A percentile compares a stretch with the other conserved stretches of the same genome.
phyloP scores from a whole-genome alignment of 2,797 vertebrate species.

The Psittacula derbiana region DNA sequence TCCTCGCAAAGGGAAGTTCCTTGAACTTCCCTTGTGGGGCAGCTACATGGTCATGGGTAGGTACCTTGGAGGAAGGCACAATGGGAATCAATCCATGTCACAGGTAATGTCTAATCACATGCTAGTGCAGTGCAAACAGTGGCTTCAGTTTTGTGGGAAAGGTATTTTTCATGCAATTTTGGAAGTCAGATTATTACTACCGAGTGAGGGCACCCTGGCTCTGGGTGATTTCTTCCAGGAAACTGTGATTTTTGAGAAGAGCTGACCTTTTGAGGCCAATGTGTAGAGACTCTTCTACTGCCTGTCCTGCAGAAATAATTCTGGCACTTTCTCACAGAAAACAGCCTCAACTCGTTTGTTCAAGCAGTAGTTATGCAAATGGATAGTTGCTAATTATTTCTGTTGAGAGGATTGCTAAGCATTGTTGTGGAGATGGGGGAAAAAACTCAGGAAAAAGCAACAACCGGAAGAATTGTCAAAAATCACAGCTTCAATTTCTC shows the following conservation, averaged over 20 bases:
- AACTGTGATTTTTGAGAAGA: neutral
- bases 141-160: neutral
- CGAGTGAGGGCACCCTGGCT: neutral
- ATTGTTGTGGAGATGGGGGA: neutral
- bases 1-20: rapidly evolving
- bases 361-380: neutral
- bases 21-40: neutral
- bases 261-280: rapidly evolving
- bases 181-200: rapidly evolving
- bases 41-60: neutral
- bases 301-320: neutral
- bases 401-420: neutral
- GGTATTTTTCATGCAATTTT: neutral
- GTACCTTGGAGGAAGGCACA: neutral
- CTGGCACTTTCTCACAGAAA: neutral
- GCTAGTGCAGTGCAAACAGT: neutral
- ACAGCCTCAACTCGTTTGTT: neutral
- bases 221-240: neutral
- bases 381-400: neutral
- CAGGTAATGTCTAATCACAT: neutral
- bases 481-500: neutral
- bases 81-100: neutral
- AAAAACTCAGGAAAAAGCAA: neutral
- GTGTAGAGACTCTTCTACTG: neutral
- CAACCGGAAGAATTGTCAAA: neutral